Percentiles rank a stretch among this genome's conserved stretches.
Conservation (phyloP, 2,113 vertebrate genomes). For the Dascyllus trimaculatus region DNA sequence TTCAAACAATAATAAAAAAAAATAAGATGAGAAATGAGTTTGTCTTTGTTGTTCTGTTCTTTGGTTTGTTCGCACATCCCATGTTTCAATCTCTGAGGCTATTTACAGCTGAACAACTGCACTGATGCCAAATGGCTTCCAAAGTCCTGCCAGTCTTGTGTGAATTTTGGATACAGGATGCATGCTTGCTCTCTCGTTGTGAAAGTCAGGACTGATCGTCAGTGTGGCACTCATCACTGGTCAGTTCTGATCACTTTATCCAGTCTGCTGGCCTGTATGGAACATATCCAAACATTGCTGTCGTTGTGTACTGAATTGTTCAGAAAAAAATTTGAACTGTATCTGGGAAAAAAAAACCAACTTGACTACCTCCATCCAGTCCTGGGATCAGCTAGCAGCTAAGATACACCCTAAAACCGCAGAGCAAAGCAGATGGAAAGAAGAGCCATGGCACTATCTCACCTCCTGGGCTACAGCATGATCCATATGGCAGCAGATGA, state of each 20-base stretch:
- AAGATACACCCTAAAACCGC: slow-evolving; percentile 13
- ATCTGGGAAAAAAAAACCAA: neutral
- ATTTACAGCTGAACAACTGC: neutral
- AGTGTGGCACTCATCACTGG: neutral
- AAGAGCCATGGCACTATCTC: slow-evolving; percentile 54
- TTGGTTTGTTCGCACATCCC: neutral
- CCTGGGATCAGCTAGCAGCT: slow-evolving; percentile 27
- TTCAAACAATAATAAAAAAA: slow-evolving; percentile 46
- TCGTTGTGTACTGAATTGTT: neutral
- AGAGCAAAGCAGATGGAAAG: slow-evolving; percentile 63
- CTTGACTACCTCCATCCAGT: neutral
- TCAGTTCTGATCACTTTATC: neutral
- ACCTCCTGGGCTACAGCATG: slow-evolving; percentile 56
- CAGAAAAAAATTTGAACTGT: neutral
- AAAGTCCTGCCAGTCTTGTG: neutral
- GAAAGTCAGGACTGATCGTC: neutral
- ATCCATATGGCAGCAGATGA: slow-evolving; percentile 76
- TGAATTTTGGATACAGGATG: neutral
- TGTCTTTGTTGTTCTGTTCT: slow-evolving; percentile 23
- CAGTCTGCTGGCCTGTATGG: neutral
- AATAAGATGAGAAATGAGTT: slow-evolving; percentile 24
- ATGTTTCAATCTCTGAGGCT: neutral
- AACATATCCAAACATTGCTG: neutral
- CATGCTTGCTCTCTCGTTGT: neutral
- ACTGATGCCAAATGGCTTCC: neutral